Conservation (phyloP, 2,888 invertebrate species). For the Metopia argyrocephala region DNA sequence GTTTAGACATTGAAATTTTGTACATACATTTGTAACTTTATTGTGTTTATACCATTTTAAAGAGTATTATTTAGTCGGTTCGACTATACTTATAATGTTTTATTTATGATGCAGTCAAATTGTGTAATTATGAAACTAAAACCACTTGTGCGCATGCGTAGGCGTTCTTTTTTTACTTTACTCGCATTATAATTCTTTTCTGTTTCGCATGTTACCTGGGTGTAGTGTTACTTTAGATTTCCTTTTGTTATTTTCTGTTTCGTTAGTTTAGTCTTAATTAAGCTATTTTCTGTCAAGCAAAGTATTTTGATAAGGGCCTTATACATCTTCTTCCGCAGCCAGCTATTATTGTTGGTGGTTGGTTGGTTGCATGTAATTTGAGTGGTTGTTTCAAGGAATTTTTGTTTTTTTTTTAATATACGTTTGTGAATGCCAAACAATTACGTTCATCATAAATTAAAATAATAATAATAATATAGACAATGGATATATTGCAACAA, state of each 20-base stretch:
- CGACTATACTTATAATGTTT: too few relatives aligned
- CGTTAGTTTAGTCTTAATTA: not conserved
- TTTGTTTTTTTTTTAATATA: not conserved
- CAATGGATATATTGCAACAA: too few relatives aligned
- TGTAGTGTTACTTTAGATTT: constrained; percentile 38
- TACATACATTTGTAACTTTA: too few relatives aligned
- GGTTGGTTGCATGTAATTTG: constrained; percentile 48
- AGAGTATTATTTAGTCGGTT: too few relatives aligned
- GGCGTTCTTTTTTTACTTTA: constrained; percentile 28
- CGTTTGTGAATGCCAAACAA: not conserved
- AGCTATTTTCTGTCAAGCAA: not conserved
- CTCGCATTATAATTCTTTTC: not conserved
- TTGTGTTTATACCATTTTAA: too few relatives aligned
- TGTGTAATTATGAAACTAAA: too few relatives aligned
- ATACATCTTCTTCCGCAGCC: not conserved
- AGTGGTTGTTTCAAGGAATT: constrained; percentile 58
- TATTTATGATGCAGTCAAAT: too few relatives aligned
- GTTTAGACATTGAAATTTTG: too few relatives aligned
- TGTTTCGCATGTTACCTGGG: constrained; percentile 42
- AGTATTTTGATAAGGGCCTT: not conserved
- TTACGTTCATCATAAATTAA: not conserved
- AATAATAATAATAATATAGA: not conserved
- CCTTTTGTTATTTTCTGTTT: not conserved
- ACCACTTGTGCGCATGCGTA: constrained; percentile 60
- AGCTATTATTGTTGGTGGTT: not conserved